Percentiles rank a stretch among this genome's conserved stretches.
These are phyloP conservation scores for Coleophora deauratella DNA, from an alignment of 2,888 invertebrate genomes.

Conservation along the genomic window DNA sequence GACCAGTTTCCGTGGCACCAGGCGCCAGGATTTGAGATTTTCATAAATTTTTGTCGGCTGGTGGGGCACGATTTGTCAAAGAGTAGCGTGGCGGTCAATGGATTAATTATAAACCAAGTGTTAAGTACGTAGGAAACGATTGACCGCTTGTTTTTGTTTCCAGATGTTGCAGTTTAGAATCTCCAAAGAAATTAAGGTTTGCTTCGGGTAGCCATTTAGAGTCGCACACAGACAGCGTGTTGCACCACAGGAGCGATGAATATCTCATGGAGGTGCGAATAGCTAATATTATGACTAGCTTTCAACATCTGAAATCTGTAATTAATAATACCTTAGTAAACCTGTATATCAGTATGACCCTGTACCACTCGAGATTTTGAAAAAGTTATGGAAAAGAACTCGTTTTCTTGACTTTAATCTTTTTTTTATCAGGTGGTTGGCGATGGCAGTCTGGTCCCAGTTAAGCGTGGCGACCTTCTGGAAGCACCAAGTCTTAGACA, in stretches of 20 bases:
- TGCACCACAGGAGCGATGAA: constrained; percentile 68
- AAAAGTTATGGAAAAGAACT: background rate
- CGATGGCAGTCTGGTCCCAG: constrained; percentile 71
- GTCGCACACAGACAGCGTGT: constrained; percentile 66
- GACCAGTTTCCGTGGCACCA: too few relatives aligned
- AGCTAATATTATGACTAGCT: background rate
- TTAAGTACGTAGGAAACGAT: too few relatives aligned
- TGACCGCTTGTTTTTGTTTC: constrained; percentile 14
- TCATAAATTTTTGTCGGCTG: too few relatives aligned
- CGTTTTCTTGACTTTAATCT: too few relatives aligned
- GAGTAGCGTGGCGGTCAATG: too few relatives aligned
- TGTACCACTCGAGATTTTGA: background rate
- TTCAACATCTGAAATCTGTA: too few relatives aligned
- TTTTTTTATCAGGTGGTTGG: constrained; percentile 60
- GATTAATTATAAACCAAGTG: too few relatives aligned
- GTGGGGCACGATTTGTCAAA: too few relatives aligned
- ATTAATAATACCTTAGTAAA: too few relatives aligned
- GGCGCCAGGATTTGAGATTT: too few relatives aligned
- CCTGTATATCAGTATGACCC: too few relatives aligned
- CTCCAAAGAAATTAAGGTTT: constrained; percentile 87
- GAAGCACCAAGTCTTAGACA: constrained; percentile 65
- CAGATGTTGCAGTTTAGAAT: constrained; percentile 87
- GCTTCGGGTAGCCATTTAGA: constrained; percentile 80
- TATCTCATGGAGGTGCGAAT: constrained; percentile 61
- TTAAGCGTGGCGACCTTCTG: constrained; percentile 58